phyloP scores from a whole-genome alignment of 2,113 vertebrate species.

The Silurus meridionalis region DNA sequence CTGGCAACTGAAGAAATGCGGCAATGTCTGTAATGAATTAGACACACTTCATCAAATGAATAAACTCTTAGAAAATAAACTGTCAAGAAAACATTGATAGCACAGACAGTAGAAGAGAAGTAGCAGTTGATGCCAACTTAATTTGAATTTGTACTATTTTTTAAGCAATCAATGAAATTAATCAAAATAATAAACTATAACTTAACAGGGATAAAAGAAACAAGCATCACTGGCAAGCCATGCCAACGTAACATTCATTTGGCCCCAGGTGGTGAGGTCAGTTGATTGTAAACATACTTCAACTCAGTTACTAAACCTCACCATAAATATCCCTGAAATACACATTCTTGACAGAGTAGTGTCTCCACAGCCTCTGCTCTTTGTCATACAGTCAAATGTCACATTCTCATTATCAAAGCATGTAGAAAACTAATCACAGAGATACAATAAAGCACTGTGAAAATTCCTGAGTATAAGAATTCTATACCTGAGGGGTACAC shows the following conservation, averaged over 20 bases:
- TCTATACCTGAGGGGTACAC: slow-evolving; percentile 72
- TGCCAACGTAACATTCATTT: slow-evolving; percentile 70
- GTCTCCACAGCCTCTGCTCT: slow-evolving; percentile 53
- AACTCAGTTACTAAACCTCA: slow-evolving; percentile 40
- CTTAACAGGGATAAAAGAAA: slow-evolving; percentile 44
- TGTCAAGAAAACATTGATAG: slow-evolving; percentile 23
- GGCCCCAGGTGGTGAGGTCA: slow-evolving; percentile 67
- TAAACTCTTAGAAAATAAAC: slow-evolving; percentile 56
- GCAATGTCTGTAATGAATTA: slow-evolving; percentile 65
- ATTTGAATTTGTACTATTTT: slow-evolving; percentile 27
- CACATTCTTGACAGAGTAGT: slow-evolving; percentile 65
- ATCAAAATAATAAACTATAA: slow-evolving; percentile 54
- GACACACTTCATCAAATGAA: slow-evolving; percentile 57
- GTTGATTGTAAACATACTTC: slow-evolving; percentile 66
- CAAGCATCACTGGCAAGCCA: slow-evolving; percentile 58
- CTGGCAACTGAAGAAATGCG: slow-evolving; percentile 58
- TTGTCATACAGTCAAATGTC: slow-evolving; percentile 57
- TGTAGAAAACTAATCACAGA: slow-evolving; percentile 40
- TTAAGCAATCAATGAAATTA: slow-evolving; percentile 20
- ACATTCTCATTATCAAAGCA: slow-evolving; percentile 18
- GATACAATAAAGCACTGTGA: slow-evolving; percentile 45
- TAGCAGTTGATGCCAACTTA: slow-evolving; percentile 23
- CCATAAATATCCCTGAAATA: slow-evolving; percentile 53
- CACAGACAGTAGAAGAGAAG: background rate
- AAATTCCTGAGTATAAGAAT: slow-evolving; percentile 71